Conservation (phyloP, 2,113 vertebrate species). For the Aspidoscelis tigris region DNA sequence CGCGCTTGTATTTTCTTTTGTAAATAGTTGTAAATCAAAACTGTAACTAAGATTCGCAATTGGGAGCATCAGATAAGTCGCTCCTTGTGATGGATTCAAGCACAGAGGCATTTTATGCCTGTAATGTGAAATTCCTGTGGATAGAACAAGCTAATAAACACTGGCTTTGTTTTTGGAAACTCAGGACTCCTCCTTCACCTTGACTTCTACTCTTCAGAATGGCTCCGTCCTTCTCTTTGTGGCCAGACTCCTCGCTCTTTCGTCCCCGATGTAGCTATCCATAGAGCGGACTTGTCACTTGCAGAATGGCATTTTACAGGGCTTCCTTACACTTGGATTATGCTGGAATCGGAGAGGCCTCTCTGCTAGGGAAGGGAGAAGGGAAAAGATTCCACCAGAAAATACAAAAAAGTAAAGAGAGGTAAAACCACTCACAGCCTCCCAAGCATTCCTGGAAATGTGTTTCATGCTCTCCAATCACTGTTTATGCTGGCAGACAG, state of each 20-base stretch:
- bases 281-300: background rate
- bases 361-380: background rate
- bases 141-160: conserved; percentile 74
- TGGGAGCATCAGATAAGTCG: conserved; percentile 16
- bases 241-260: background rate
- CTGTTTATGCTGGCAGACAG: background rate
- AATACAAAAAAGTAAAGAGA: background rate
- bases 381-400: background rate
- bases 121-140: conserved; percentile 45
- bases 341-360: background rate
- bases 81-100: conserved; percentile 20
- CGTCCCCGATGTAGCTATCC: background rate
- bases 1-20: conserved; percentile 56
- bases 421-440: background rate
- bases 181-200: conserved; percentile 20
- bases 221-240: background rate
- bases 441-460: background rate
- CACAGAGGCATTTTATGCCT: conserved; percentile 25
- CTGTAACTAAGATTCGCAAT: conserved; percentile 21
- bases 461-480: background rate
- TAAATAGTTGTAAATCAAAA: conserved; percentile 63
- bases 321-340: background rate
- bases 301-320: background rate
- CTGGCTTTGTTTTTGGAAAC: conserved; percentile 70
- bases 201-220: conserved; percentile 1